Base-by-base conservation (phyloP, 2,113 vertebrate genomes). In the Pao palembangensis region DNA sequence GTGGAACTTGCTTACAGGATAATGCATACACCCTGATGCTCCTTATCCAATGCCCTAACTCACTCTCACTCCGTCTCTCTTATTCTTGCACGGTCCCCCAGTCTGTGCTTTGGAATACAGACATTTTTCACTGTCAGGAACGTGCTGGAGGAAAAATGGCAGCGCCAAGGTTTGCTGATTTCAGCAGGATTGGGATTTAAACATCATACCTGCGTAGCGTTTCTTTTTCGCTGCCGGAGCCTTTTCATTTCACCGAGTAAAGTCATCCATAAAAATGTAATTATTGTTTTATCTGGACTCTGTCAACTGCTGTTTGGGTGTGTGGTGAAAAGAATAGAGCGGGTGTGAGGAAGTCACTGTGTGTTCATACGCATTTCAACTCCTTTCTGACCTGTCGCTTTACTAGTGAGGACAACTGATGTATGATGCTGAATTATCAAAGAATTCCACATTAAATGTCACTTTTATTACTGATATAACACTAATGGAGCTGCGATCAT, bases 41-140 rank as follows among this genome's bases (percentile, higher is more conserved):
- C 51, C 67, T 71, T 69, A 76, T 68, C 53, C 56, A 46, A 58
- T 46, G 19, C 51, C 34, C 34, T 13, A 44, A 55, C n/a, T 15
- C 52, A 10, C 52, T 18, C 62, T 53, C 42, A 23, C 34, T 18
- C 57, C 21, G 15, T 51, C 15, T 52, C 25, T 25, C 48, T 20
- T 47, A 67, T 47, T 47, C 15, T 54, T 25, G 28, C 44, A 2
- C 61, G 41, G 31, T 50, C 61, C 51, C 83, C 71, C 67, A 74
- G 65, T 64, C 78, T 63, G 20, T 74, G 67, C 64, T 52, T 58
- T 76, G 70, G 79, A 73, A 89, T 73, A 85, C 55, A 51, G 76
- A 80, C 80, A 91, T 91, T 91, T 88, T 91, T 91, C 90, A 89
- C 68, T 91, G 91, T 91, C 91, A 90, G 76, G 70, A 82, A 82